These are phyloP conservation scores for Cranoglanis bouderius DNA, from an alignment of 2,113 vertebrate genomes.

Conservation along the genomic window DNA sequence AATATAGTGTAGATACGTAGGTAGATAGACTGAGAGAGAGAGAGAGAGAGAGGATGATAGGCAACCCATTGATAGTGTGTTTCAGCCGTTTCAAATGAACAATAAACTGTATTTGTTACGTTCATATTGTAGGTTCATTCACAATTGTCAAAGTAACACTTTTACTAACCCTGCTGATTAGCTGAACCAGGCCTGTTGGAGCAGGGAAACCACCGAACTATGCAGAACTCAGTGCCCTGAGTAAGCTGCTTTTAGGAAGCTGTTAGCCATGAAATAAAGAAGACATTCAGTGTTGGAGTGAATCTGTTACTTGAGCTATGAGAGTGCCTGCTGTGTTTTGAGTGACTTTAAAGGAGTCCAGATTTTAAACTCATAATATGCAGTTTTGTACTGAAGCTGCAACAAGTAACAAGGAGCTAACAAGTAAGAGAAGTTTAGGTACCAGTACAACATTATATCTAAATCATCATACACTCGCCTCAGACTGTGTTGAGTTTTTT, in stretches of 20 bases:
- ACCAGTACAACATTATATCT: background rate
- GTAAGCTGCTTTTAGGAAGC: background rate
- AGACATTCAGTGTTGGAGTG: background rate
- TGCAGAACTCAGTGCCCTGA: background rate
- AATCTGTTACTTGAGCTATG: background rate
- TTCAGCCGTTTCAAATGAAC: background rate
- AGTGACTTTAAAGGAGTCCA: background rate
- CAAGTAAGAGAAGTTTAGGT: background rate
- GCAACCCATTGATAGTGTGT: background rate
- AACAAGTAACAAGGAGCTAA: background rate
- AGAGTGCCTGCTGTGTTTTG: background rate
- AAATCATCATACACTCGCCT: background rate
- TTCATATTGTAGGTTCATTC: background rate
- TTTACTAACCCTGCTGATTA: background rate
- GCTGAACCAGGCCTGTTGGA: background rate
- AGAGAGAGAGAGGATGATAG: background rate
- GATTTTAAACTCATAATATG: background rate
- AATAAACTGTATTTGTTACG: background rate
- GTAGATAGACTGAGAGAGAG: background rate
- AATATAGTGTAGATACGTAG: too few species aligned
- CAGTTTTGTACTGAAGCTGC: background rate
- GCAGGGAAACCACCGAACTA: background rate
- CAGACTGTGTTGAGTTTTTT: background rate
- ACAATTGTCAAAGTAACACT: background rate
- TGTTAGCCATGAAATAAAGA: background rate